These are phyloP conservation scores for Caradrina clavipalpis DNA, from an alignment of 2,888 invertebrate genomes.

Conservation along the genomic window DNA sequence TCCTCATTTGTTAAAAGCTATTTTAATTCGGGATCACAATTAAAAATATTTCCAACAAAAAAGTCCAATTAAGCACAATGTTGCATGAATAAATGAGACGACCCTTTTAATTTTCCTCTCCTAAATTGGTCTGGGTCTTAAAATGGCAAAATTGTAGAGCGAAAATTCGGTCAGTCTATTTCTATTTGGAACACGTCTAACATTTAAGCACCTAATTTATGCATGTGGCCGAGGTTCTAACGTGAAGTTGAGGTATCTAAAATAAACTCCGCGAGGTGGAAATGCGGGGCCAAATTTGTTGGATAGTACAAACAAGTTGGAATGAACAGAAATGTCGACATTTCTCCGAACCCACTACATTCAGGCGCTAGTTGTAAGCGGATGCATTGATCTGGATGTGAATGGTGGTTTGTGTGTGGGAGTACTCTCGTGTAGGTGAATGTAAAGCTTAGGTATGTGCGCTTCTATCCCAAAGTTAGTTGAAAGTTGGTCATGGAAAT, in stretches of 20 bases:
- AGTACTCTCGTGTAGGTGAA: conserved; percentile 12
- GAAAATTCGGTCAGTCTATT: conserved; percentile 29
- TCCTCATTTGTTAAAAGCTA: neutral
- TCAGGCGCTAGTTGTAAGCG: conserved; percentile 37
- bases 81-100: conserved; percentile 14
- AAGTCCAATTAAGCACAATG: neutral
- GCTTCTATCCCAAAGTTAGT: conserved; percentile 44
- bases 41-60: neutral
- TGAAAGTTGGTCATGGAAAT: conserved; percentile 49
- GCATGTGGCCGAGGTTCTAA: conserved; percentile 29
- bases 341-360: conserved; percentile 41
- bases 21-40: neutral
- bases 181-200: conserved; percentile 18
- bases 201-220: conserved; percentile 34
- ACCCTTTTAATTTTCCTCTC: conserved; percentile 20
- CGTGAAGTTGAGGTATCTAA: conserved; percentile 27
- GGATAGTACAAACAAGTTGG: conserved; percentile 20
- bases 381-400: conserved; percentile 51
- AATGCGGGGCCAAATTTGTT: conserved; percentile 27
- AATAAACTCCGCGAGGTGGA: conserved; percentile 31
- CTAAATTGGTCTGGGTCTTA: conserved; percentile 13
- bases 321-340: conserved; percentile 17
- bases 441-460: conserved; percentile 13
- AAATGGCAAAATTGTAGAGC: conserved; percentile 7
- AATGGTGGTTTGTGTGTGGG: conserved; percentile 40